Base-by-base conservation (phyloP, 2,113 vertebrate genomes). In the Galemys pyrenaicus region DNA sequence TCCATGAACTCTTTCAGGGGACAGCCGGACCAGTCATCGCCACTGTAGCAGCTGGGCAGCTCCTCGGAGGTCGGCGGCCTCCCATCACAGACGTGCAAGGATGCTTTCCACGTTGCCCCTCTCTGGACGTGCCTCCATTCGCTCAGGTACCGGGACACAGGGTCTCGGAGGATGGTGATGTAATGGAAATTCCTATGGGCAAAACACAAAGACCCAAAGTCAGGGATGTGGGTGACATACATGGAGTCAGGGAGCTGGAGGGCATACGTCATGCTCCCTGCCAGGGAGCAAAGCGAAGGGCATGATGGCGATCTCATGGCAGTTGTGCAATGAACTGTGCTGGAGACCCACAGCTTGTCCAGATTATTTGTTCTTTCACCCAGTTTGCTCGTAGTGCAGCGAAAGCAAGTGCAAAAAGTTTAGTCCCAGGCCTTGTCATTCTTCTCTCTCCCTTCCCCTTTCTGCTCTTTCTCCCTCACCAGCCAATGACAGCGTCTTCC, bases 81-180 rank as follows among this genome's bases (percentile, higher is more conserved):
- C 64, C 99, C 99, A 0, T 99, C 99, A 1, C 99, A 99, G 91
- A 99, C 98, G 0, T 99, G 99, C 95, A 99, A 97, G 1, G 99
- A 99, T 0, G 99, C 99, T 87, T 99, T 99, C 99, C 99, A 99
- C 0, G 99, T 99, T 0, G 99, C 99, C 5, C 99, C 99, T 2
- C 99, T 98, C 95, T 99, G 99, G 54, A 99, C 99, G 0, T 99
- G 99, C 78, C 99, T 98, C 99, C 99, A 99, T 92, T 99, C 99
- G 0, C 99, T 99, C 95, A 99, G 96, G 98, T 99, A 99, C 0
- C 99, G 99, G 28, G 99, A 99, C 35, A 99, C 99, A 0, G 99
- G 99, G 96, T 99, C 99, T 92, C 99, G 98, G 95, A 99, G 98
- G 96, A 99, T 99, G 68, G 99, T 99, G 96, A 99, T 99, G 70